Evolutionary conservation across 2,797 vertebrate species (phyloP), one percentile per base, ranked within the genome.

Genomic region (Sebastes matsubarae): DNA sequence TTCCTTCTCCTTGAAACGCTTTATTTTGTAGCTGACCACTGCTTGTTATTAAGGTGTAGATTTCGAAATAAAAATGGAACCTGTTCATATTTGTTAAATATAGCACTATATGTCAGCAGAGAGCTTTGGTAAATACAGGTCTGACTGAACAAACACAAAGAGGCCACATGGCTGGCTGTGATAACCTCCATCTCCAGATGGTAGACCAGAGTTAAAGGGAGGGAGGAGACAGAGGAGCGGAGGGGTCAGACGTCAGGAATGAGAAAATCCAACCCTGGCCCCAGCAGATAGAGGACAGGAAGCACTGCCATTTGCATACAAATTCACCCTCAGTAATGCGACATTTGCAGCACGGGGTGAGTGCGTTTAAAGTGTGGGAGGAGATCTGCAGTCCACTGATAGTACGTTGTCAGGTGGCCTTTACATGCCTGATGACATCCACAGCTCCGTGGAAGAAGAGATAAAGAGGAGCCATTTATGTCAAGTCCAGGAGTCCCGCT

Each of bases 201-300:
- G 86, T 73, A 82, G 88, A 81, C 72, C 68, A 69, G 64, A 75
- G 72, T 87, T 82, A 76, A 86, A 88, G 82, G 65, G 82, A 55
- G 30, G 69, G 55, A 38, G 80, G 85, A 87, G 89, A 81, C 77
- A 87, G 79, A 78, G 73, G 57, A 84, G 82, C 29, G 25, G 70
- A 70, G 79, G 80, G 90, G 89, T 89, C 85, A 89, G 87, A 88
- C 55, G 16, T 81, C 89, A 91, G 88, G 89, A 93, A 93, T 92
- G 93, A 94, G 94, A 94, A 95, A 93, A 89, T 93, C 92, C 93
- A 92, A 91, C 90, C 91, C 90, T 84, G 87, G 87, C 76, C 85
- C 76, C 78, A 42, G 66, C 63, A 89, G 89, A 92, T 85, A 91
- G 84, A 82, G 79, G 68, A 83, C 92, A 94, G 92, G 92, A 94